Conservation (phyloP, 2,113 vertebrate genomes). For the Tretioscincus oriximinensis region DNA sequence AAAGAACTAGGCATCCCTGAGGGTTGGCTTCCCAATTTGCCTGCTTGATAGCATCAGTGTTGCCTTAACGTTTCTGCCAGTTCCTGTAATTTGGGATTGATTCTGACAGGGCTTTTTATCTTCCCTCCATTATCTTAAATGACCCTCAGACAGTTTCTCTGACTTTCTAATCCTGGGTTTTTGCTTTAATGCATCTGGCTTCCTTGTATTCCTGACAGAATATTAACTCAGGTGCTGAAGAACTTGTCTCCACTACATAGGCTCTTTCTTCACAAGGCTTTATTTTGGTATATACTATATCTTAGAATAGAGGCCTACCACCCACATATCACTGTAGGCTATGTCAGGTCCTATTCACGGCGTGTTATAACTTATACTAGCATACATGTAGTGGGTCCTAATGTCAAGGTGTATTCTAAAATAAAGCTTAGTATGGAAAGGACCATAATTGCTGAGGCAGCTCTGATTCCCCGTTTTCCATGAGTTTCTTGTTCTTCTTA, state of each 20-base stretch:
- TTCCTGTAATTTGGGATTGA: background rate
- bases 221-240: background rate
- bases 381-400: too few relatives aligned
- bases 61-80: background rate
- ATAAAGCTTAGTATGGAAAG: too few relatives aligned
- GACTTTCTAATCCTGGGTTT: background rate
- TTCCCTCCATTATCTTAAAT: constrained; percentile 9
- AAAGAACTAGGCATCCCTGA: background rate
- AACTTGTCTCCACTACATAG: background rate
- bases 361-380: too few relatives aligned
- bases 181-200: background rate
- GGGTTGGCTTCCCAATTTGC: background rate
- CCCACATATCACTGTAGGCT: too few relatives aligned
- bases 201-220: background rate
- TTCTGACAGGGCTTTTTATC: background rate
- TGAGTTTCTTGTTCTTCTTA: too few relatives aligned
- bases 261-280: background rate
- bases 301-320: too few relatives aligned
- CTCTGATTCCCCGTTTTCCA: too few relatives aligned
- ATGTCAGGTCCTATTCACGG: too few relatives aligned
- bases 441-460: too few relatives aligned
- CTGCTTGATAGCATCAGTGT: background rate
- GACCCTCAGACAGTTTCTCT: background rate
- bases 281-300: too few relatives aligned
- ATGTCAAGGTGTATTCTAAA: too few relatives aligned